Conservation (phyloP, 2,888 invertebrate species). For the Clostera curtula region DNA sequence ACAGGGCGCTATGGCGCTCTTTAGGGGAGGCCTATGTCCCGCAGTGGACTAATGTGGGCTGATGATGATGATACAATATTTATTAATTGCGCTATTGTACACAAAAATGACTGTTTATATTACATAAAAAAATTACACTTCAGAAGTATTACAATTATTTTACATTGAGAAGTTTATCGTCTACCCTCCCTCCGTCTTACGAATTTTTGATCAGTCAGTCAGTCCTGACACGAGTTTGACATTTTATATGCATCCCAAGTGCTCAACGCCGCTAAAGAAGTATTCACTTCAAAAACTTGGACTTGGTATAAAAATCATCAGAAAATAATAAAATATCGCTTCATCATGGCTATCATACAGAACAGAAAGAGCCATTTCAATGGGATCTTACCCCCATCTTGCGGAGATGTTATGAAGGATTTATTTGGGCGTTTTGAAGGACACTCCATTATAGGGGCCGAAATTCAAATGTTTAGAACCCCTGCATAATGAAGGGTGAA, state of each 20-base stretch:
- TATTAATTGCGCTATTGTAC: too few relatives aligned
- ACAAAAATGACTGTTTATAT: too few relatives aligned
- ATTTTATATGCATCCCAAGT: too few relatives aligned
- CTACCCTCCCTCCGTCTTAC: background rate
- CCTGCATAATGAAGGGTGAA: constrained; percentile 4
- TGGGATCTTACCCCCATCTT: constrained; percentile 10
- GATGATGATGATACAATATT: too few relatives aligned
- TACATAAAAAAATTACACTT: too few relatives aligned
- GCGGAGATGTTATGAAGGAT: constrained; percentile 22
- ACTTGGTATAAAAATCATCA: constrained; percentile 5
- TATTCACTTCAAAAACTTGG: background rate
- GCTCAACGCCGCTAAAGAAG: too few relatives aligned
- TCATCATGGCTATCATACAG: constrained; percentile 3
- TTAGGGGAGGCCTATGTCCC: too few relatives aligned
- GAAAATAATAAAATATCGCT: constrained; percentile 4
- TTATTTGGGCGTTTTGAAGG: constrained; percentile 23
- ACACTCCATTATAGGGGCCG: constrained; percentile 16
- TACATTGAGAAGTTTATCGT: too few relatives aligned
- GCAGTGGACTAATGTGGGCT: too few relatives aligned
- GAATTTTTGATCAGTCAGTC: background rate
- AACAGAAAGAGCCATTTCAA: constrained; percentile 21
- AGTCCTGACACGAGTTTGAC: too few relatives aligned
- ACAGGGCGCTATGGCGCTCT: too few relatives aligned
- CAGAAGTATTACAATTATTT: too few relatives aligned
- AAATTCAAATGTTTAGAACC: constrained; percentile 16